Evolutionary conservation across 2,113 vertebrate species (phyloP), one percentile per base, ranked within the genome.

Genomic region (Brienomyrus longianalis): DNA sequence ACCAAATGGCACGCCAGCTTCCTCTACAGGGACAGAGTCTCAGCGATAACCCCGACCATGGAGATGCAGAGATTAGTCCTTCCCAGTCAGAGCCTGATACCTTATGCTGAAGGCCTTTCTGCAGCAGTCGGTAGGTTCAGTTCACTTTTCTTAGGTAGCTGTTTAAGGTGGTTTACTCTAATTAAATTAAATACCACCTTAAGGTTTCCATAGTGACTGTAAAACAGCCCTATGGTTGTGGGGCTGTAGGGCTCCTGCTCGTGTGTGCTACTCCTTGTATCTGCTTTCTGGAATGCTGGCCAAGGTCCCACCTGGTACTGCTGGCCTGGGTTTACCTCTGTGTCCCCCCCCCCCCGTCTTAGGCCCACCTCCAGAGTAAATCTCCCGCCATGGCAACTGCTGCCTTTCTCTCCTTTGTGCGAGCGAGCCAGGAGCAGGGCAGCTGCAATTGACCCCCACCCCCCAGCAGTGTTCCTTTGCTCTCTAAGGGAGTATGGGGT

Each of bases 1-100:
- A 94, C 87, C 62, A 94, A 95, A 95, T 92, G 93, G 90, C 90
- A 77, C 56, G 48, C 45, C 89, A 90, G 88, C 91, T 90, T 88
- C 91, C 45, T 88, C 88, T 90, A 9, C 35, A 86, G 80, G 43
- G 8, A 47, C 15, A 45, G 5, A 3, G 35, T 35, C 80, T 84
- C 80, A 10, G 80, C 43, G 10, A 45, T 27, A 54, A 13, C 9
- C 3, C 45, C 50, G 45, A 19, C 8, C 9, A 2, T n/a, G 23
- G 59, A 66, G 59, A 66, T 66, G 59, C 23, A 27, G 23, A 66
- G n/a, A 27, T 66, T n/a, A 66, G 59, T n/a, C 56, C 56, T 62
- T 62, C 23, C 56, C 7, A n/a, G 56, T 59, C 21, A 59, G 56
- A 9, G 59, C 59, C 59, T 27, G 9, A 11, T 27, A 66, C 9